These are phyloP conservation scores for Leptinotarsa texana DNA, from an alignment of 1,140 invertebrate genomes.

Conservation along the genomic window DNA sequence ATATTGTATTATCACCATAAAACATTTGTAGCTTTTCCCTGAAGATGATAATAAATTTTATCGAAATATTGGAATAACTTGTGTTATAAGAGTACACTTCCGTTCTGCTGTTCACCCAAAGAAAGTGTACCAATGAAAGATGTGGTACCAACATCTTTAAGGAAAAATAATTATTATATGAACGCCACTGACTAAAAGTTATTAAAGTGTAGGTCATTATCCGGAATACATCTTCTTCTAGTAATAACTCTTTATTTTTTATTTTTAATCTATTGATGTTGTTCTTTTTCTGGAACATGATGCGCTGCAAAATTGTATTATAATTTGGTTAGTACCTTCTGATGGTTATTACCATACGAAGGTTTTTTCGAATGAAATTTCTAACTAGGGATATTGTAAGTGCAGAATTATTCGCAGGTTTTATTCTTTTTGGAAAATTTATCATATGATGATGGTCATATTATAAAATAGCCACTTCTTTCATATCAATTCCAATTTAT, in stretches of 20 bases:
- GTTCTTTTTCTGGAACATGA: background rate
- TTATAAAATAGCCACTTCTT: too few relatives aligned
- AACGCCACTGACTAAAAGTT: background rate
- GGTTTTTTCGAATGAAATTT: background rate
- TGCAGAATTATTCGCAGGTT: background rate
- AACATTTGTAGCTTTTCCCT: too few relatives aligned
- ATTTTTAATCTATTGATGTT: background rate
- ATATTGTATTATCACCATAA: too few relatives aligned
- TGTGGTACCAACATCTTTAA: too few relatives aligned
- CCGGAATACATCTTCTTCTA: background rate
- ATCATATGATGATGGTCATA: too few relatives aligned
- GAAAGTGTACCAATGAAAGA: too few relatives aligned
- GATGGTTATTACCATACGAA: background rate
- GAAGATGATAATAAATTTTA: too few relatives aligned
- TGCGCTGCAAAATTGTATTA: slow-evolving; percentile 8
- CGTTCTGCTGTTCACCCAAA: too few relatives aligned
- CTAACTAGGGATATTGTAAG: background rate
- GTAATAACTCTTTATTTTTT: background rate
- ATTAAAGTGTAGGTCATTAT: slow-evolving; percentile 21
- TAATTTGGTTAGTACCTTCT: background rate
- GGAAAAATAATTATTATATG: background rate
- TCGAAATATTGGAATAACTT: too few relatives aligned
- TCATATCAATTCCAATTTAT: too few relatives aligned
- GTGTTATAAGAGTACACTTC: too few relatives aligned
- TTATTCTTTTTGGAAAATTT: background rate